phyloP scores from a whole-genome alignment of 2,888 invertebrate species.

The Eupeodes latifasciatus region DNA sequence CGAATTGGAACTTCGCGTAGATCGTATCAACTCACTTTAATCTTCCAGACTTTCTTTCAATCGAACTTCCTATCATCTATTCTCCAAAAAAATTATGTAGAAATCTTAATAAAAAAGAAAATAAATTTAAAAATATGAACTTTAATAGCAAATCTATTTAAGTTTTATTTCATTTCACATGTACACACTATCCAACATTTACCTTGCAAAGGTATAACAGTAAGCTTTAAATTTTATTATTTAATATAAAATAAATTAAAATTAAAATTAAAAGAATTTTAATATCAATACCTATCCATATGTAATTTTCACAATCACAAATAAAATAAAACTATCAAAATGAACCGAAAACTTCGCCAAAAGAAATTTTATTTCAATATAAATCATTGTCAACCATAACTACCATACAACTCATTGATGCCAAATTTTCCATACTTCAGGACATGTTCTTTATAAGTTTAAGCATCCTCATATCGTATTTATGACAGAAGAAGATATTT shows the following conservation, averaged over 20 bases:
- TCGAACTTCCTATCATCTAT: conserved; percentile 19
- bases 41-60: conserved; percentile 57
- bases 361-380: conserved; percentile 47
- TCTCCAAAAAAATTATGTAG: neutral
- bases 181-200: conserved; percentile 2
- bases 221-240: conserved; percentile 15
- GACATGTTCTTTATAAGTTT: conserved; percentile 39
- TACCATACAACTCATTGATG: conserved; percentile 64
- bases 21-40: conserved; percentile 60
- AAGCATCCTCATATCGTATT: conserved; percentile 40
- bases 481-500: neutral
- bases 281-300: conserved; percentile 18
- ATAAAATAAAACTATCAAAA: neutral
- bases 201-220: conserved; percentile 30
- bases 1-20: conserved; percentile 55
- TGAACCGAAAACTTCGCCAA: conserved; percentile 59
- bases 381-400: conserved; percentile 53
- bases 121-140: neutral
- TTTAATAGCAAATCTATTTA: conserved; percentile 12
- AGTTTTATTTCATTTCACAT: neutral
- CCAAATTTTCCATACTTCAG: conserved; percentile 70
- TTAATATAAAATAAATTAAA: conserved; percentile 5
- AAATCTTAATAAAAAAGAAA: neutral
- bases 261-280: neutral
- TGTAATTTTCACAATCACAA: conserved; percentile 51